A percentile compares a stretch with the other conserved stretches of the same genome.
phyloP scores from a whole-genome alignment of 2,888 invertebrate genomes.

The Phorcus lineatus region DNA sequence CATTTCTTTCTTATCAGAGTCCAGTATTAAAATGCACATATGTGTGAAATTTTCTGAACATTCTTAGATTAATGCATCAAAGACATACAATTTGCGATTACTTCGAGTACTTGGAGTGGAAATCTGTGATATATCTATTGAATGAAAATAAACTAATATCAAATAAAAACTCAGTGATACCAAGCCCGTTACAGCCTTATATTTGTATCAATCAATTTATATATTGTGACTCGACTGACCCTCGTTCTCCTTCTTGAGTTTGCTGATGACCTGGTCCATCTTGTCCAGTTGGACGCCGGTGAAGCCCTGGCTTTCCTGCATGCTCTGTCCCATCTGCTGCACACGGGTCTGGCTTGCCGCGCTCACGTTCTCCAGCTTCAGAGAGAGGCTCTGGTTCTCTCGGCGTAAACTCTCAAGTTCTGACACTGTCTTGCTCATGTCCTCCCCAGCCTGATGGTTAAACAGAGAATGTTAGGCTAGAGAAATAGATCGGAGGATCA shows the following conservation, averaged over 20 bases:
- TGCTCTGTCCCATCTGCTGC: constrained; percentile 13
- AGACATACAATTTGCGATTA: too few relatives aligned
- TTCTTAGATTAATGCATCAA: too few relatives aligned
- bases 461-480: not conserved
- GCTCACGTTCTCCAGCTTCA: constrained; percentile 18
- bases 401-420: constrained; percentile 10
- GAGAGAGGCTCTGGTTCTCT: constrained; percentile 18
- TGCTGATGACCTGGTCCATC: constrained; percentile 8
- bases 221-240: not conserved
- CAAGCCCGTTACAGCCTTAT: too few relatives aligned
- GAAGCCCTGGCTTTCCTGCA: constrained; percentile 1
- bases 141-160: too few relatives aligned
- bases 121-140: too few relatives aligned
- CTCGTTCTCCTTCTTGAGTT: constrained; percentile 30
- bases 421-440: constrained; percentile 7
- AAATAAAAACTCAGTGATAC: too few relatives aligned
- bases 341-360: not conserved
- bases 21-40: too few relatives aligned
- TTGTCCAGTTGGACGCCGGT: constrained; percentile 27
- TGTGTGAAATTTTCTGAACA: too few relatives aligned
- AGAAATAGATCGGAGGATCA: not conserved
- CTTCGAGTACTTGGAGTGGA: too few relatives aligned
- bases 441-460: not conserved
- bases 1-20: too few relatives aligned
- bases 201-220: too few relatives aligned